These are phyloP conservation scores for Chironomus tentans DNA, from an alignment of 2,888 invertebrate species.

Conservation along the genomic window DNA sequence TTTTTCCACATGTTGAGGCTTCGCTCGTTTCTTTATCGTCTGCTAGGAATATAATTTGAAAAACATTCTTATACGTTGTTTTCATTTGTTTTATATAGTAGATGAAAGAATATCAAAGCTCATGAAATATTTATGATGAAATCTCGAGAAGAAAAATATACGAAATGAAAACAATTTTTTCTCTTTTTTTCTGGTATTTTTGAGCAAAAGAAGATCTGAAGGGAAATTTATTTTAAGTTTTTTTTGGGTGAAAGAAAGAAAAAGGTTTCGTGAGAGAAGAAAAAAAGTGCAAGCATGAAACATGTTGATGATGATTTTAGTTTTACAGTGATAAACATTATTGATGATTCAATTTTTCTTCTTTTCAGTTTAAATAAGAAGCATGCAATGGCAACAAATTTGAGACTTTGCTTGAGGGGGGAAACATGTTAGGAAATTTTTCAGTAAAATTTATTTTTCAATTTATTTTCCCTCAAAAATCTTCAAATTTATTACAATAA, in stretches of 20 bases:
- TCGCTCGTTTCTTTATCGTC: conserved; percentile 53
- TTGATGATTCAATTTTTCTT: not conserved
- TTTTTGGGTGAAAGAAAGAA: not conserved
- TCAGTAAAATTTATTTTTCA: too few species aligned
- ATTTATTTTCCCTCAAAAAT: too few species aligned
- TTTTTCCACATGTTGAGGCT: conserved; percentile 69
- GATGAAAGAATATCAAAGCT: not conserved
- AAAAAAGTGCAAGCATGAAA: not conserved
- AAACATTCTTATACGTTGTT: not conserved
- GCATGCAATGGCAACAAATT: too few species aligned
- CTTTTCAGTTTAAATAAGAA: too few species aligned
- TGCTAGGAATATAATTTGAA: conserved; percentile 41
- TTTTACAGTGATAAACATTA: not conserved
- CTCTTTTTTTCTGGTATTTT: too few species aligned
- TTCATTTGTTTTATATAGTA: not conserved
- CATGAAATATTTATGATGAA: conserved; percentile 12
- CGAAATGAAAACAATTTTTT: not conserved
- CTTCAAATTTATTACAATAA: too few species aligned
- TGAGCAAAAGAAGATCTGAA: not conserved
- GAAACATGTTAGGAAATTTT: too few species aligned
- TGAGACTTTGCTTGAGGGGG: too few species aligned
- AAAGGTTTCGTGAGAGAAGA: not conserved
- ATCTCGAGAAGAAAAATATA: not conserved
- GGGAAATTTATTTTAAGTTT: not conserved
- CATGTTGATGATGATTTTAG: not conserved